Evolutionary conservation across 2,888 invertebrate species (phyloP).

Genomic region (Caenorhabditis auriculariae): DNA sequence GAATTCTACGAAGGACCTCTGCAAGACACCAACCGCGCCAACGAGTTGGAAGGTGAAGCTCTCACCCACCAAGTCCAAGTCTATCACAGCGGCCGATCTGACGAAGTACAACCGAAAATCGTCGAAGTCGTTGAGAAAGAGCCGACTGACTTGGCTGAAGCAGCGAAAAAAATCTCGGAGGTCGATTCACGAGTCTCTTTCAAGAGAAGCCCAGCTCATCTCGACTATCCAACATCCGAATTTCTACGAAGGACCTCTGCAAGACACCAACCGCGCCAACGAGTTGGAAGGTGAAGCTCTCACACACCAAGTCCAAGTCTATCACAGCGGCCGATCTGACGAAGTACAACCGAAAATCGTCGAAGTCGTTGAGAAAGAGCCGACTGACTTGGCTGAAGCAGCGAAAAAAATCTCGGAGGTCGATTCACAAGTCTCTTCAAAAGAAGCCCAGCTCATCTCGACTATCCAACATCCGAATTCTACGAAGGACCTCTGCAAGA

Average conservation of each 20-base stretch:
- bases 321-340: constrained; percentile 16
- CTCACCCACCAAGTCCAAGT: constrained; percentile 15
- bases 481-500: constrained; percentile 11
- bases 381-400: too few species aligned
- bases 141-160: constrained; percentile 7
- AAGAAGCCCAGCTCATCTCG: constrained; percentile 14
- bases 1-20: constrained; percentile 25
- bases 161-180: constrained; percentile 21
- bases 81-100: constrained; percentile 22
- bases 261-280: constrained; percentile 3
- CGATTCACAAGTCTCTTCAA: constrained; percentile 31
- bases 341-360: constrained; percentile 7
- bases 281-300: constrained; percentile 17
- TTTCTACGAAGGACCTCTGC: constrained; percentile 33
- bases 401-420: too few species aligned
- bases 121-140: constrained; percentile 12
- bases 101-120: constrained; percentile 16
- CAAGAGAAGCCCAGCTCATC: constrained; percentile 30
- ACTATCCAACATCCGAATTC: constrained; percentile 17
- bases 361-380: constrained; percentile 9
- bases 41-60: constrained; percentile 17
- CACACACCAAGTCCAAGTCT: constrained; percentile 5
- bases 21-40: constrained; percentile 18
- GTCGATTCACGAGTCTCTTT: too few species aligned
- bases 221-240: constrained; percentile 30